Evolutionary conservation across 2,797 vertebrate genomes (phyloP), one percentile per base, ranked within the genome.

Genomic region (Buceros bicornis): DNA sequence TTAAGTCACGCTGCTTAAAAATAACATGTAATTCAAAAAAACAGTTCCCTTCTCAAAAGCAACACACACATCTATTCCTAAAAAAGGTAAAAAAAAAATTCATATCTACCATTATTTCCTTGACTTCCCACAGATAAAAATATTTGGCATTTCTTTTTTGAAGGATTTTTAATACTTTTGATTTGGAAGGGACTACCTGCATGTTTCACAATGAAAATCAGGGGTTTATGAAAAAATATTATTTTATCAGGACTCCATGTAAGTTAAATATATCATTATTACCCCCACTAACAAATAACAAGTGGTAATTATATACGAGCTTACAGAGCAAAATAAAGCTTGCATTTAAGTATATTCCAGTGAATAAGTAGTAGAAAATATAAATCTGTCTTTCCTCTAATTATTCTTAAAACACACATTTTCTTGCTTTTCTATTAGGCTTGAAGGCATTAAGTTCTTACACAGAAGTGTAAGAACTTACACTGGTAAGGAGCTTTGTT

Each of bases 221-320:
- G 11, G 5, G 8, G 29, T 77, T 81, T n/a, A 42, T 25, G 10
- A 28, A 7, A 86, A 85, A 90, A 45, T 74, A 67, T 21, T 73
- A 48, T 74, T 84, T 88, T 65, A 31, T 66, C 25, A 60, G 29
- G 28, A 76, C 11, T 31, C 4, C 7, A 10, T 12, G 7, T 31
- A 66, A 87, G 81, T 40, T 29, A 73, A 89, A 31, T 51, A 83
- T 43, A 60, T 17, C 8, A 13, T 45, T 79, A 74, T 64, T 81
- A 54, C 9, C 10, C 69, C 4, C 47, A 89, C 11, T 47, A 87
- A 62, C 3, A 93, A 65, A 74, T 1, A 0, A 58, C 15, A 87
- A 25, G 2, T 1, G 13, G 78, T 60, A 80, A 80, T 35, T 66
- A 73, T 10, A 47, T 29, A 76, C 0, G 1, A 60, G n/a, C 0